A percentile compares a stretch with the other conserved stretches of the same genome.
phyloP scores from a whole-genome alignment of 30 jellyfish, hydroid and myxozoan species.

The Mastigias papua region DNA sequence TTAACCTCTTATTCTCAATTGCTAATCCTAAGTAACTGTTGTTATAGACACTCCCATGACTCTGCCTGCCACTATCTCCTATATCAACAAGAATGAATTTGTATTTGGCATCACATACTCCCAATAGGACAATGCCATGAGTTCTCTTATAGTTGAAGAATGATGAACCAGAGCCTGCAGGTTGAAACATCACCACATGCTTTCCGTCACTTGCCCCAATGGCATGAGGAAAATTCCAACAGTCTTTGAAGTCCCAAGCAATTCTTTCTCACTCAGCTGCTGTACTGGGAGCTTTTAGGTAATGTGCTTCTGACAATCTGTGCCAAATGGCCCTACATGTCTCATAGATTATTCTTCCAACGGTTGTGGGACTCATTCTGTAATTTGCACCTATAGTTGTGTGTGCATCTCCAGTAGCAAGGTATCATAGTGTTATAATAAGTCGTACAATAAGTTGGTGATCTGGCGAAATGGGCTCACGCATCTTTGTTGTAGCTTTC shows the following conservation, averaged over 20 bases:
- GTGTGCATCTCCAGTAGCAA: constrained; percentile 32
- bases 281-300: not conserved
- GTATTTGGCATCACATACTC: constrained; percentile 46
- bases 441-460: not conserved
- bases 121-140: constrained; percentile 44
- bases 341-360: constrained; percentile 52
- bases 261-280: constrained; percentile 36
- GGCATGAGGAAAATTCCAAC: constrained; percentile 58
- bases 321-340: too few relatives aligned
- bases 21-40: too few relatives aligned
- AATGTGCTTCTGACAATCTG: not conserved
- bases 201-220: constrained; percentile 60
- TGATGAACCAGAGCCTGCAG: constrained; percentile 48
- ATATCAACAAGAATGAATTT: constrained; percentile 33
- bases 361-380: constrained; percentile 60
- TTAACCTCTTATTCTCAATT: too few relatives aligned
- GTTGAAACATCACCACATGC: constrained; percentile 59
- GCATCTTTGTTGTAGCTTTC: not conserved
- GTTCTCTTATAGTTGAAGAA: constrained; percentile 63
- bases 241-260: constrained; percentile 2
- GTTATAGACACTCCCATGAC: constrained; percentile 67
- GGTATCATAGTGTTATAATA: constrained; percentile 1
- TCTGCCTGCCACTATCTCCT: constrained; percentile 66
- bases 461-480: constrained; percentile 3
- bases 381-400: constrained; percentile 48